Evolutionary conservation across 2,113 vertebrate genomes (phyloP).

Genomic region (Leucopsar rothschildi): DNA sequence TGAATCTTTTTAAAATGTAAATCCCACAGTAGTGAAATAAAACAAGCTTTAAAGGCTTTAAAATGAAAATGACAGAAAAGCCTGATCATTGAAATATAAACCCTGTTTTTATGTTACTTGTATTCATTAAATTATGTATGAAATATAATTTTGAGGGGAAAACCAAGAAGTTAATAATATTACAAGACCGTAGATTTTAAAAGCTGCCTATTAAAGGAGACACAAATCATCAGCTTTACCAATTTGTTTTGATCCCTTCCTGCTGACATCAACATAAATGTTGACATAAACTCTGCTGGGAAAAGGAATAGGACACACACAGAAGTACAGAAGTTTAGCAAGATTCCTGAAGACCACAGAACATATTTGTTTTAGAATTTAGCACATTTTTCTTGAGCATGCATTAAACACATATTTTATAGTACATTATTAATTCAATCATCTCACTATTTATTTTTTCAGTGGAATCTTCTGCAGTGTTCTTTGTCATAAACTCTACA

Average conservation of each 20-base stretch:
- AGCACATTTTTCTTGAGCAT: not conserved
- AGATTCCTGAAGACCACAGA: conserved; percentile 17
- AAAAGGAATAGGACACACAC: not conserved
- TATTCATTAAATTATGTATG: not conserved
- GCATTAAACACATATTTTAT: not conserved
- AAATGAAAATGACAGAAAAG: not conserved
- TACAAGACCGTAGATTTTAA: not conserved
- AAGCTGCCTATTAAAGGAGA: conserved; percentile 1
- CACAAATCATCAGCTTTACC: not conserved
- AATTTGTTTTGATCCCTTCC: not conserved
- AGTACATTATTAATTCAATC: not conserved
- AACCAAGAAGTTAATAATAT: not conserved
- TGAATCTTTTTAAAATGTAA: not conserved
- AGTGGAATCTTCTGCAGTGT: not conserved
- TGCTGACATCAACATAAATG: not conserved
- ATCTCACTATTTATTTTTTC: not conserved
- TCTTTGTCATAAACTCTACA: not conserved
- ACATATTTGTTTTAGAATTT: not conserved
- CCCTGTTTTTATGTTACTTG: not conserved
- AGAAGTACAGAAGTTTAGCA: not conserved
- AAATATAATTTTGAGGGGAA: not conserved
- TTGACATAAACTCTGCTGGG: not conserved
- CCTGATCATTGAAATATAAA: not conserved
- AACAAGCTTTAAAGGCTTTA: not conserved
- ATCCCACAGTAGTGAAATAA: not conserved